Conservation (phyloP, 2,797 vertebrate species). For the Morelia viridis region DNA sequence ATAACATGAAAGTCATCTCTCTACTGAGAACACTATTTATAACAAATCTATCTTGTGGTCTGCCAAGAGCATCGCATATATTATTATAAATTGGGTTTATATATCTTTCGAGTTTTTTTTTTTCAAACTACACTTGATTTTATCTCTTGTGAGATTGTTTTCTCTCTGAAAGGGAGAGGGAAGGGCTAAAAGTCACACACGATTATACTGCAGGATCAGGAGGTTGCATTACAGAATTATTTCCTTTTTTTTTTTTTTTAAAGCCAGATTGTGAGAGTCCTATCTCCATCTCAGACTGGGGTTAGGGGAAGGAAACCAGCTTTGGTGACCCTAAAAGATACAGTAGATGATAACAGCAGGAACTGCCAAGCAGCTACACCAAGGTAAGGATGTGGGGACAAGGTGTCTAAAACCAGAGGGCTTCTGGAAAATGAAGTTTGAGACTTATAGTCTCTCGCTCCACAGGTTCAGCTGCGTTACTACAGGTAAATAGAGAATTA, state of each 20-base stretch:
- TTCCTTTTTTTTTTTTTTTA: neutral
- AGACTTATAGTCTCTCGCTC: neutral
- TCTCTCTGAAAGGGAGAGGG: neutral
- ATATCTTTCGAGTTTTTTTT: neutral
- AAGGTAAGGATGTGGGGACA: neutral
- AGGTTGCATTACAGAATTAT: neutral
- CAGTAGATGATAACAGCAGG: neutral
- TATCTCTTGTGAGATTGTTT: neutral
- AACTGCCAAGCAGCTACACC: neutral
- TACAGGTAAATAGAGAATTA: neutral
- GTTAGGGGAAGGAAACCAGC: neutral
- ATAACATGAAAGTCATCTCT: neutral
- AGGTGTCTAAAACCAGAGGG: neutral
- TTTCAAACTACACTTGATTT: neutral
- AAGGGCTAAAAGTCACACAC: neutral
- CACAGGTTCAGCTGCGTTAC: neutral
- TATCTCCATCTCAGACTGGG: neutral
- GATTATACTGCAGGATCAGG: neutral
- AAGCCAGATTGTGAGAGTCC: neutral
- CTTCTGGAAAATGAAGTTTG: neutral
- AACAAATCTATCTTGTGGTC: neutral
- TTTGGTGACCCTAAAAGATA: neutral
- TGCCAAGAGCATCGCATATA: neutral
- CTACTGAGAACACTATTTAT: neutral
- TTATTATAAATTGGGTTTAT: neutral